These are phyloP conservation scores for Ursus arctos DNA, from an alignment of 2,113 vertebrate genomes.

Conservation along the genomic window DNA sequence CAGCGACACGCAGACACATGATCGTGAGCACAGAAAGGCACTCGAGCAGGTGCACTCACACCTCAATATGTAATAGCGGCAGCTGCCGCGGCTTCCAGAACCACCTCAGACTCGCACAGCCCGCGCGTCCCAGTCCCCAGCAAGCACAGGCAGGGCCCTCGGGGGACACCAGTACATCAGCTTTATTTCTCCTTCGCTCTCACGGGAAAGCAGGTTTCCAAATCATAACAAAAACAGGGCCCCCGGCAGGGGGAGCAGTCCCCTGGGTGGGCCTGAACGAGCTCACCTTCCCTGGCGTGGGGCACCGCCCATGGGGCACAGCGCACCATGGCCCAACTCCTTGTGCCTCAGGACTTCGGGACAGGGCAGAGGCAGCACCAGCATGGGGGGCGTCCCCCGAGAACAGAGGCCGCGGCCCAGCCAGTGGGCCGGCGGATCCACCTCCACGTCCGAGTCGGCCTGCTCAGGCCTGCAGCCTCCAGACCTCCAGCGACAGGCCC, in stretches of 20 bases:
- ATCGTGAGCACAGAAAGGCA: background rate
- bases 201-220: background rate
- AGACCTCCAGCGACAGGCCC: constrained; percentile 91
- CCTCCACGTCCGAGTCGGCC: background rate
- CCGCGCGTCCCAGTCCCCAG: background rate
- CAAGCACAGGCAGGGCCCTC: background rate
- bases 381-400: background rate
- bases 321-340: background rate
- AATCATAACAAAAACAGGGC: background rate
- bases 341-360: background rate
- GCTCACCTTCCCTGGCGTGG: background rate
- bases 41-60: accelerated
- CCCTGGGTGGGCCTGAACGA: background rate
- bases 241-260: background rate
- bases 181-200: constrained; percentile 72
- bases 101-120: background rate
- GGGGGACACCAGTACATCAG: background rate
- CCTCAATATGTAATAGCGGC: background rate
- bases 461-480: constrained; percentile 89
- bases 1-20: background rate
- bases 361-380: constrained; percentile 50
- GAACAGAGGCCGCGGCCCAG: background rate
- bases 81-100: background rate
- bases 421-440: background rate
- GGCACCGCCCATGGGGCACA: background rate